Evolutionary conservation across 2,888 invertebrate species (phyloP).

Genomic region (Amblyteles armatorius): DNA sequence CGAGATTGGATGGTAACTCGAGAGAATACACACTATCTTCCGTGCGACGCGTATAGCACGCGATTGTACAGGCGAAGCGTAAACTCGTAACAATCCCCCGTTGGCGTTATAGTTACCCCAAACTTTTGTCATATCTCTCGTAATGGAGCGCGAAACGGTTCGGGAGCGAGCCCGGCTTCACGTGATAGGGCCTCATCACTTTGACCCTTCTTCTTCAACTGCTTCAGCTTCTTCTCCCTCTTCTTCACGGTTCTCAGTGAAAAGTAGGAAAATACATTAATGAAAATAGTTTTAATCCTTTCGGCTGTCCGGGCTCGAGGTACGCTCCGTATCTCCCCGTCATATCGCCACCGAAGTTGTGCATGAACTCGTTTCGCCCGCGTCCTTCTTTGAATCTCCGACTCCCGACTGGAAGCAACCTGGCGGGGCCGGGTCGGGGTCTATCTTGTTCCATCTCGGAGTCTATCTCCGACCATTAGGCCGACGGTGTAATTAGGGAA

Average conservation of each 20-base stretch:
- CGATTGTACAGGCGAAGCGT: conserved; percentile 48
- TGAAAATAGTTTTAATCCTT: conserved; percentile 22
- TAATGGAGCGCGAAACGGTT: conserved; percentile 13
- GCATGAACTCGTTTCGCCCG: background rate
- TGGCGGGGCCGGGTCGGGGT: background rate
- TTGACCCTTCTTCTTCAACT: conserved; percentile 8
- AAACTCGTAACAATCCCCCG: conserved; percentile 75
- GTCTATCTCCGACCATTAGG: conserved; percentile 64
- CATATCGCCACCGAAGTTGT: conserved; percentile 11
- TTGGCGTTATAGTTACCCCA: conserved; percentile 69
- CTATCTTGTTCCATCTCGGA: conserved; percentile 49
- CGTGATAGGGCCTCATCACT: conserved; percentile 17
- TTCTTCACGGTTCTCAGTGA: conserved; percentile 7
- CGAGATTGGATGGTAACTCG: conserved; percentile 75
- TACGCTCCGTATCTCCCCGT: background rate
- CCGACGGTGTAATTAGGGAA: conserved; percentile 63
- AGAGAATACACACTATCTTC: conserved; percentile 63
- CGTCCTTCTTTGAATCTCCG: background rate
- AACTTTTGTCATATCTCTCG: conserved; percentile 76
- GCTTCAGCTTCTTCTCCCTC: conserved; percentile 33
- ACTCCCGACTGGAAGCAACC: conserved; percentile 25
- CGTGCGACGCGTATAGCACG: conserved; percentile 13
- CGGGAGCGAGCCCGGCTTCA: background rate
- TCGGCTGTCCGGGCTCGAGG: background rate
- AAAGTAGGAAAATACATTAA: conserved; percentile 19